Conservation (phyloP, 2,113 vertebrate genomes). For the Struthidea cinerea region DNA sequence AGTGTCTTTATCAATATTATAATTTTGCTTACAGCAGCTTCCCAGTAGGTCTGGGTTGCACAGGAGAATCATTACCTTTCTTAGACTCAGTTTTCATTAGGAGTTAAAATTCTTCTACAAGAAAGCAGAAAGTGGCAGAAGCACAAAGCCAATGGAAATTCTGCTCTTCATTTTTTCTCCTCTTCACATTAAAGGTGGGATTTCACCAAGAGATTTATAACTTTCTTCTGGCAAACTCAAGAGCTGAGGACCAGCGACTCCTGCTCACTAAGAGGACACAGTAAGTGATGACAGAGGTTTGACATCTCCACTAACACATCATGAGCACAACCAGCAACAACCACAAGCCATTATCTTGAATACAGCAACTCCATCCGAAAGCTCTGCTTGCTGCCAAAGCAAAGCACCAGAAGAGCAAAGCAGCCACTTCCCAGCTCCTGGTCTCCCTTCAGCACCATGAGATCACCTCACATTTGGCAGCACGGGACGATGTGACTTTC, state of each 20-base stretch:
- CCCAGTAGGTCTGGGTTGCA: not conserved
- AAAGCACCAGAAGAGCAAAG: not conserved
- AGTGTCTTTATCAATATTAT: not conserved
- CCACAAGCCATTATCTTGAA: not conserved
- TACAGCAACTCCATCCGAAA: not conserved
- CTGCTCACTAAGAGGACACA: not conserved
- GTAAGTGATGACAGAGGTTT: not conserved
- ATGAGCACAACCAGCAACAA: not conserved
- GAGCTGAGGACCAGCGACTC: not conserved
- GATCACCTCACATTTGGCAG: not conserved
- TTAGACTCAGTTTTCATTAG: not conserved
- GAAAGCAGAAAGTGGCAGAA: not conserved
- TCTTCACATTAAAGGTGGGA: not conserved
- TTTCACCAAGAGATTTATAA: not conserved
- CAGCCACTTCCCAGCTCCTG: not conserved
- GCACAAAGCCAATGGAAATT: not conserved
- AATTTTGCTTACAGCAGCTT: not conserved
- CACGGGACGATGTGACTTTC: rapidly evolving
- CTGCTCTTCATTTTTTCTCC: not conserved
- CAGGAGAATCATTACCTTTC: not conserved
- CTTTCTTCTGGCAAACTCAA: not conserved
- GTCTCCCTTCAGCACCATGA: not conserved
- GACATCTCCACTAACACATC: not conserved
- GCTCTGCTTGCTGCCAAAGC: not conserved
- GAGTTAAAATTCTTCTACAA: not conserved